Percentiles rank a stretch among this genome's conserved stretches.
Conservation (phyloP, 2,888 invertebrate genomes). For the Troilus luridus region DNA sequence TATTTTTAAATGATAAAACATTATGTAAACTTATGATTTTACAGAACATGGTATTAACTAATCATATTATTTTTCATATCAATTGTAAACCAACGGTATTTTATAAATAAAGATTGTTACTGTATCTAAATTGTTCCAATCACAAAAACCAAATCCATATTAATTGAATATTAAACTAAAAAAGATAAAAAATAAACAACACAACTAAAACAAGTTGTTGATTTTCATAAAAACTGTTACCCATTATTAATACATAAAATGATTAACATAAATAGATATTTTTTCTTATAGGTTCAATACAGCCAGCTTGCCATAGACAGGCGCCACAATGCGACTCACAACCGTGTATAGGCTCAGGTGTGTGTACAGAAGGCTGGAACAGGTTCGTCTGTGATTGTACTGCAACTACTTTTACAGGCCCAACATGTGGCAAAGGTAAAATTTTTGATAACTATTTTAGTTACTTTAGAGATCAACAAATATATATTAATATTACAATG, state of each 20-base stretch:
- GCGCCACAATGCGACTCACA: constrained; percentile 85
- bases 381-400: constrained; percentile 94
- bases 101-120: too few species aligned
- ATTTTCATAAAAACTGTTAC: too few species aligned
- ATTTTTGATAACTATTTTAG: not conserved
- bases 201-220: too few species aligned
- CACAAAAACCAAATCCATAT: too few species aligned
- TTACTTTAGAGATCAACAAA: not conserved
- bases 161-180: too few species aligned
- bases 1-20: too few species aligned
- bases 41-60: too few species aligned
- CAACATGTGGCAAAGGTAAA: constrained; percentile 89
- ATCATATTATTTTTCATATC: too few species aligned
- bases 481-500: not conserved
- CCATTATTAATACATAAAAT: not conserved
- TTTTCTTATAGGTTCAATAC: constrained; percentile 80
- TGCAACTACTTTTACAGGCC: constrained; percentile 88
- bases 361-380: constrained; percentile 96
- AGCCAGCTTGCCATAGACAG: constrained; percentile 89
- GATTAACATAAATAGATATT: not conserved
- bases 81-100: too few species aligned
- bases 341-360: constrained; percentile 91
- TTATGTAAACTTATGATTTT: too few species aligned
- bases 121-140: too few species aligned
- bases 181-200: too few species aligned